Conservation (phyloP, 2,797 vertebrate species). For the Pampus argenteus region DNA sequence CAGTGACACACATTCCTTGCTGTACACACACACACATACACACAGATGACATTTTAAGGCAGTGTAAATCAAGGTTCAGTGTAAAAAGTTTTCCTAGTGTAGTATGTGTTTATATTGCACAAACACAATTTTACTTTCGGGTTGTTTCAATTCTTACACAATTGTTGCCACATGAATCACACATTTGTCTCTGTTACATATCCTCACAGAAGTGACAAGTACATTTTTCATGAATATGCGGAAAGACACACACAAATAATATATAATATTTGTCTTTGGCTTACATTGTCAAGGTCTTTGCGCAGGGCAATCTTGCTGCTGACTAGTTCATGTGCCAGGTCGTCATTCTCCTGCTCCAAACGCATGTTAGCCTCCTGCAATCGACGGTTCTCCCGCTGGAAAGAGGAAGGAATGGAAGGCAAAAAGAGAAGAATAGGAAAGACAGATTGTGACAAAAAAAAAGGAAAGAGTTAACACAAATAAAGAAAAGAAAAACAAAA, state of each 20-base stretch:
- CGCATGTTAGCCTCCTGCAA: conserved; percentile 99
- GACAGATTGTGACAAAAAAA: background rate
- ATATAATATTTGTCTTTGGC: conserved; percentile 45
- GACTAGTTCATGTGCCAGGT: conserved; percentile 96
- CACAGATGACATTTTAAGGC: background rate
- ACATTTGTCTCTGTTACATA: background rate
- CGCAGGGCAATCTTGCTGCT: conserved; percentile 98
- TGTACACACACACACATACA: background rate
- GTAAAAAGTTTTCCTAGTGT: background rate
- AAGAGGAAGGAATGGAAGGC: background rate
- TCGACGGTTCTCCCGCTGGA: conserved; percentile 94
- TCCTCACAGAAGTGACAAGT: background rate
- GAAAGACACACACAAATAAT: background rate
- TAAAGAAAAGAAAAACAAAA: no score
- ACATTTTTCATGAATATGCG: background rate
- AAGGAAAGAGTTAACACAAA: conserved; percentile 2
- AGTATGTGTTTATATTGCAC: conserved; percentile 1
- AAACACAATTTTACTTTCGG: background rate
- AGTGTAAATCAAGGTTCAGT: background rate
- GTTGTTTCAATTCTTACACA: conserved; percentile 20
- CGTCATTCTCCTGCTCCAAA: conserved; percentile 98
- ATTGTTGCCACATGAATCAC: background rate
- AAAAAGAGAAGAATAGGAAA: background rate
- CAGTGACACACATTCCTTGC: conserved; percentile 5
- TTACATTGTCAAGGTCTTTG: conserved; percentile 98